phyloP scores from a whole-genome alignment of 2,797 vertebrate genomes.

The Siniperca undulata region DNA sequence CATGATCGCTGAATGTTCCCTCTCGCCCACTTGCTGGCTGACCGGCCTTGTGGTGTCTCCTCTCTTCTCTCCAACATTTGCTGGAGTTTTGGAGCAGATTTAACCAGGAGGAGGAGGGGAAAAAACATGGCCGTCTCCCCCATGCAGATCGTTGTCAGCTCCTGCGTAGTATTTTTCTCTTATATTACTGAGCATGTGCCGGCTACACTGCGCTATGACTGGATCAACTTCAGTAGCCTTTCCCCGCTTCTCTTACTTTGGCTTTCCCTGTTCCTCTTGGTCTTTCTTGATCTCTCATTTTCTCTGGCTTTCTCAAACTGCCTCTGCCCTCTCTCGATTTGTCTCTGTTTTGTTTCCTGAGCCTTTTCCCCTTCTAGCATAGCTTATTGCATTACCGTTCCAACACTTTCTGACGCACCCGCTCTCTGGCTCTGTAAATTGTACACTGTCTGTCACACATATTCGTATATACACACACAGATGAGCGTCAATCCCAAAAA shows the following conservation, averaged over 20 bases:
- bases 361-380: constrained; percentile 61
- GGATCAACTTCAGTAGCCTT: constrained; percentile 72
- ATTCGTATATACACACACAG: constrained; percentile 64
- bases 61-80: constrained; percentile 61
- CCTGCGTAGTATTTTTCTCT: constrained; percentile 66
- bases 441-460: constrained; percentile 62
- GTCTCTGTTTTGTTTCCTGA: constrained; percentile 72
- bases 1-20: constrained; percentile 50
- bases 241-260: constrained; percentile 55
- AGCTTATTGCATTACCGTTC: constrained; percentile 67
- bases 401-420: constrained; percentile 59
- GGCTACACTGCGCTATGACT: constrained; percentile 51
- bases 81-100: constrained; percentile 71
- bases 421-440: constrained; percentile 64
- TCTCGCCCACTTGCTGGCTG: constrained; percentile 56
- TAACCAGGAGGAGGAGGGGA: constrained; percentile 46
- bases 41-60: constrained; percentile 63
- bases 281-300: constrained; percentile 60
- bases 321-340: constrained; percentile 64
- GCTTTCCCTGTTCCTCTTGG: constrained; percentile 45
- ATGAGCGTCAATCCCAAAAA: constrained; percentile 78
- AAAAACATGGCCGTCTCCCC: constrained; percentile 66
- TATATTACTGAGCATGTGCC: constrained; percentile 58
- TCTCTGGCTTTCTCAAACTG: constrained; percentile 61
- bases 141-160: constrained; percentile 68